Conservation (phyloP, 1,140 invertebrate species). For the Kradibia gibbosae region DNA sequence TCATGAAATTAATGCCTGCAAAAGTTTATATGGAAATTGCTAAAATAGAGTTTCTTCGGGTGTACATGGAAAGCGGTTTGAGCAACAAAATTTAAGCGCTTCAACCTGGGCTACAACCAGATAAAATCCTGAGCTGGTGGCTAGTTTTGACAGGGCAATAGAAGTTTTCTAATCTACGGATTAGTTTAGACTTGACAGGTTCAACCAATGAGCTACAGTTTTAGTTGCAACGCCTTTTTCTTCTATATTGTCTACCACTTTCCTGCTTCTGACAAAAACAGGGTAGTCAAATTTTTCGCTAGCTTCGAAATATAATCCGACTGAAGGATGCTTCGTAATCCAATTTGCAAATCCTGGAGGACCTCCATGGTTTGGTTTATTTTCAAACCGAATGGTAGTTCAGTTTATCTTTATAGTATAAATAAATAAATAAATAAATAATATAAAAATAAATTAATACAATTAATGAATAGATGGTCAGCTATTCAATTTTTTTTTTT, state of each 20-base stretch:
- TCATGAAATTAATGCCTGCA: too few relatives aligned
- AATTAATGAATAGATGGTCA: too few relatives aligned
- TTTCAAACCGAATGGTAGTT: conserved; percentile 49
- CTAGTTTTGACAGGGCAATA: conserved; percentile 64
- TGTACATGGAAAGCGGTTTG: too few relatives aligned
- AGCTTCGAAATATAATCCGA: conserved; percentile 25
- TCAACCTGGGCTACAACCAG: too few relatives aligned
- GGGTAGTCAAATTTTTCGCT: conserved; percentile 29
- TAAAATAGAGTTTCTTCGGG: too few relatives aligned
- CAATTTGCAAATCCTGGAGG: conserved; percentile 64
- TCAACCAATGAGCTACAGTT: conserved; percentile 50
- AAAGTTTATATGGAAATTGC: too few relatives aligned
- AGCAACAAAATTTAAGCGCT: not conserved
- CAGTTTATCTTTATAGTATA: not conserved
- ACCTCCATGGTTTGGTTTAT: conserved; percentile 52
- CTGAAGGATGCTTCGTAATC: conserved; percentile 54
- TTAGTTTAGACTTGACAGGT: conserved; percentile 61
- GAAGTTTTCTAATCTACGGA: conserved; percentile 59
- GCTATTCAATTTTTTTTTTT: too few relatives aligned
- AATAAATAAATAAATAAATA: too few relatives aligned
- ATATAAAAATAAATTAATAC: too few relatives aligned
- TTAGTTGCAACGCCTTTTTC: not conserved
- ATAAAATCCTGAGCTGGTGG: conserved; percentile 48
- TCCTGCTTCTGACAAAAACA: not conserved
- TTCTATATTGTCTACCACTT: not conserved